A percentile compares a stretch with the other conserved stretches of the same genome.
phyloP scores from a whole-genome alignment of 2,797 vertebrate genomes.

The Staurois parvus region DNA sequence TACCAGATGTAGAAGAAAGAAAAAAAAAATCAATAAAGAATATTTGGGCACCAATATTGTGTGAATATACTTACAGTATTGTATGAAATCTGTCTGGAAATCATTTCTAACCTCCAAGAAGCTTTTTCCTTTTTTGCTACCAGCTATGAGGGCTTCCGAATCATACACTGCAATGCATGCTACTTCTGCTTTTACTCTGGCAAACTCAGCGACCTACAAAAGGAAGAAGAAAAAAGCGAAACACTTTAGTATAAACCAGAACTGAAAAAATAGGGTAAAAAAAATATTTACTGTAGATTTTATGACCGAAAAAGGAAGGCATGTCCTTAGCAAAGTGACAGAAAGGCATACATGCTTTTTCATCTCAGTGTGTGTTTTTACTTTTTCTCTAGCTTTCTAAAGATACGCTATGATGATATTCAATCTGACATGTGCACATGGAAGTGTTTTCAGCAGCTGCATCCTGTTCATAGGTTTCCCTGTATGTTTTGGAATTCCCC shows the following conservation, averaged over 20 bases:
- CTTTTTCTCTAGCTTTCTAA: too few relatives aligned
- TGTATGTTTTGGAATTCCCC: too few relatives aligned
- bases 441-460: too few relatives aligned
- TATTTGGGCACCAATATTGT: not conserved
- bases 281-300: not conserved
- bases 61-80: conserved; percentile 77
- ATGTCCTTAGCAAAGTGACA: too few relatives aligned
- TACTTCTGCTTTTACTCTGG: conserved; percentile 82
- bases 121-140: conserved; percentile 78
- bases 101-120: conserved; percentile 79
- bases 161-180: conserved; percentile 81
- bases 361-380: too few relatives aligned
- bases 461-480: too few relatives aligned
- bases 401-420: too few relatives aligned
- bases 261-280: too few relatives aligned
- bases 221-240: conserved; percentile 50
- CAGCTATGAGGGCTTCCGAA: conserved; percentile 78
- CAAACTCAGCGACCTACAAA: conserved; percentile 80
- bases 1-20: not conserved
- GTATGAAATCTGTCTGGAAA: conserved; percentile 81
- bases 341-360: too few relatives aligned
- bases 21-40: not conserved
- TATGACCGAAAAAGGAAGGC: too few relatives aligned
- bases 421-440: too few relatives aligned
- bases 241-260: too few relatives aligned